Conservation (phyloP, 2,888 invertebrate species). For the Xestia c-nigrum region DNA sequence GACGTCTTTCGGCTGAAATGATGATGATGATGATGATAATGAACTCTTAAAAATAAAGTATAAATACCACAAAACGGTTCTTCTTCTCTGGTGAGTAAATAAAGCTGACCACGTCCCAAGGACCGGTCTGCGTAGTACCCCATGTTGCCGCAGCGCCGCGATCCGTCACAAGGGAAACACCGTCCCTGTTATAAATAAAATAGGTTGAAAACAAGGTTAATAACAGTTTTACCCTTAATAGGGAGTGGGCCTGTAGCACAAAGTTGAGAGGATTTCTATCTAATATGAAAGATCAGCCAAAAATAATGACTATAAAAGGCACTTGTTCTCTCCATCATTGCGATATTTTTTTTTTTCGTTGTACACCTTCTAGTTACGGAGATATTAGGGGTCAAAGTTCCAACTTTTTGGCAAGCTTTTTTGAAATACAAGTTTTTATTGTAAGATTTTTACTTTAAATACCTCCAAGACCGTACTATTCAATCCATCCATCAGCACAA, state of each 20-base stretch:
- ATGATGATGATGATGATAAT: too few species aligned
- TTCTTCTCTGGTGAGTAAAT: slow-evolving; percentile 96
- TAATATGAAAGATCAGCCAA: not conserved
- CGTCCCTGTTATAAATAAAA: slow-evolving; percentile 77
- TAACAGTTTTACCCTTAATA: not conserved
- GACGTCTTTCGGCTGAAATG: too few species aligned
- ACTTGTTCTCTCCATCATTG: too few species aligned
- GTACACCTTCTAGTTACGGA: too few species aligned
- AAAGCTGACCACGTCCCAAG: slow-evolving; percentile 96
- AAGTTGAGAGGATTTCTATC: slow-evolving; percentile 3
- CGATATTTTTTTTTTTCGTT: too few species aligned
- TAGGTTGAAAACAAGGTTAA: slow-evolving; percentile 3
- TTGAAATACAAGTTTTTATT: too few species aligned
- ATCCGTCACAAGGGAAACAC: slow-evolving; percentile 88
- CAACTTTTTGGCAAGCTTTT: too few species aligned
- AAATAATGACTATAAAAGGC: not conserved
- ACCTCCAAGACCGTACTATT: too few species aligned
- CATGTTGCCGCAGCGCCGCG: slow-evolving; percentile 96
- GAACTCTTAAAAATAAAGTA: slow-evolving; percentile 31
- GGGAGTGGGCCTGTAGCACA: not conserved
- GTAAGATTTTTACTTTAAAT: too few species aligned
- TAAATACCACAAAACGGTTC: slow-evolving; percentile 96
- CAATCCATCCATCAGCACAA: too few species aligned
- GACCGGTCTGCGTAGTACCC: slow-evolving; percentile 97
- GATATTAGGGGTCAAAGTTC: too few species aligned